Evolutionary conservation across 2,888 invertebrate species (phyloP), one percentile per base, ranked within the genome.

Genomic region (Phymatocera aterrima): DNA sequence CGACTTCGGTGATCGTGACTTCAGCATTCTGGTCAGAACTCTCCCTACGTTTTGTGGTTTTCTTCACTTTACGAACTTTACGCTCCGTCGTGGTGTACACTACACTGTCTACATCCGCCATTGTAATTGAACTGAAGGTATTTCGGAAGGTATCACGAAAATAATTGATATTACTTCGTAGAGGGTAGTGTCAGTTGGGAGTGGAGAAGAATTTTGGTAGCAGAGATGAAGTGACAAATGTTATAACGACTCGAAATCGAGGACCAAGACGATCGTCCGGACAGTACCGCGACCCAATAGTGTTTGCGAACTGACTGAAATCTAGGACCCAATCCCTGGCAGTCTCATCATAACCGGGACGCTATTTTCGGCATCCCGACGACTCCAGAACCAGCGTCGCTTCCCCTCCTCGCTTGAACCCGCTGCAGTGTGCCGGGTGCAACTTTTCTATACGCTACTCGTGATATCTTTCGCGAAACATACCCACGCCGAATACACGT

Each of bases 71-170:
- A 91, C 96, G 96, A 91, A 96, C 94, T 92, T 97, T 95, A 91
- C 94, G 94, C 91, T 94, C 96, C 88, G 96, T 96, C 90, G 96
- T 94, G 90, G 96, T 95, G 91, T 94, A 95, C 91, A 96, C 95
- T 93, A 96, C 95, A 93, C 96, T 95, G 92, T 97, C 97, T 89
- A 97, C 97, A 94, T 97, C 97, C 91, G 96, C 97, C 97, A 97
- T 97, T 92, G 24, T n/a, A 31, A 51, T 77, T n/a, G 68, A 77
- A 68, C 54, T 48, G 77, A 75, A 4, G 31, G 37, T 75, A n/a
- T 12, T 12, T 60, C 57, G 28, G 10, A 57, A 15, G 18, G 21
- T 31, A 54, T 37, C 74, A 40, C 61, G 81, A 60, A 43, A 68
- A 18, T 15, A 4, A 43, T 46, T 75, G 18, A 64, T 8, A 37